These are phyloP conservation scores for Leptocoma aspasia DNA, from an alignment of 2,113 vertebrate species.

Conservation along the genomic window DNA sequence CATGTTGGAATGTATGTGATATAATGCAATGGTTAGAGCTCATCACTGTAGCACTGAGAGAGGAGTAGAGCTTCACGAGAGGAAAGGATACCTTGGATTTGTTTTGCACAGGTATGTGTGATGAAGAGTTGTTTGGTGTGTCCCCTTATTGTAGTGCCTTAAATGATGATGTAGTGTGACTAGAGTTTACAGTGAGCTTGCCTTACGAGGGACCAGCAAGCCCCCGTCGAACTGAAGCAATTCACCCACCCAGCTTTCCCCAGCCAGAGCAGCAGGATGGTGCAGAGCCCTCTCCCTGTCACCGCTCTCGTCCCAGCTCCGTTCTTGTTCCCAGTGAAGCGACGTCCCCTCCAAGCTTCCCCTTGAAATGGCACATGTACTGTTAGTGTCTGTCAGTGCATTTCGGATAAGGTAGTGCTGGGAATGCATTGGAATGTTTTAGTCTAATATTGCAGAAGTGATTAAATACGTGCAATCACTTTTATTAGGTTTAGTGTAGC, in stretches of 20 bases:
- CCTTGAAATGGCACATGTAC: conserved; percentile 60
- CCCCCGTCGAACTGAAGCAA: conserved; percentile 71
- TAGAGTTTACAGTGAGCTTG: conserved; percentile 89
- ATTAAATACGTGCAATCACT: conserved; percentile 74
- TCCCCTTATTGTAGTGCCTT: conserved; percentile 85
- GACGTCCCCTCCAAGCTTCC: conserved; percentile 44
- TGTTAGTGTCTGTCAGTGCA: conserved; percentile 68
- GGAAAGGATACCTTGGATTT: conserved; percentile 77
- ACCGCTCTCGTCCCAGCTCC: conserved; percentile 15
- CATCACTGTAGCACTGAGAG: conserved; percentile 82
- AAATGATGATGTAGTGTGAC: conserved; percentile 83
- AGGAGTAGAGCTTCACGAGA: conserved; percentile 70
- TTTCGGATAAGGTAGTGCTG: conserved; percentile 62
- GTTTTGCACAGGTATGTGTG: conserved; percentile 90
- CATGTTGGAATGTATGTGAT: conserved; percentile 82
- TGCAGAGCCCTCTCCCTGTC: conserved; percentile 66
- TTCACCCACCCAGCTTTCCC: conserved; percentile 64
- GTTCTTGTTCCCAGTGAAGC: conserved; percentile 50
- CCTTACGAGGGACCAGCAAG: conserved; percentile 84
- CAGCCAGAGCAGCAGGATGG: conserved; percentile 65
- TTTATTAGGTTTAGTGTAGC: conserved; percentile 63
- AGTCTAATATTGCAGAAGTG: conserved; percentile 65
- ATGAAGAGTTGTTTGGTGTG: conserved; percentile 81
- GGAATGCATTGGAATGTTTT: conserved; percentile 71
- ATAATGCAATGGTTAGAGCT: conserved; percentile 79